A percentile compares a stretch with the other conserved stretches of the same genome.
Conservation (phyloP, 2,113 vertebrate species). For the Leucosticte australis region DNA sequence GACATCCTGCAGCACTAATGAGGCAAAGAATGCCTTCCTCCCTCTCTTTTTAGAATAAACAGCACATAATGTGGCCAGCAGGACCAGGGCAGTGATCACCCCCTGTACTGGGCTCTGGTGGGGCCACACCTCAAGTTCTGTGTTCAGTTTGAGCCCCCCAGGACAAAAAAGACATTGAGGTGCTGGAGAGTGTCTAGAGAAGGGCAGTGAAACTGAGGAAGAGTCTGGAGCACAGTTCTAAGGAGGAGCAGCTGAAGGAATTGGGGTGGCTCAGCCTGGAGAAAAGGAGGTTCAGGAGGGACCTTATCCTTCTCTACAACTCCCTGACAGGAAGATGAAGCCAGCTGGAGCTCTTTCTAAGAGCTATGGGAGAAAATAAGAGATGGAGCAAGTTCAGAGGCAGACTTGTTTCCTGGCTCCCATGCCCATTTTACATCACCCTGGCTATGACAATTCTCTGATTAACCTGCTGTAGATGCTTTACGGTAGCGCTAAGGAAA, state of each 20-base stretch:
- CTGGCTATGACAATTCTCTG: background rate
- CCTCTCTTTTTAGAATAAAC: background rate
- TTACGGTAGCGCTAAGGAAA: background rate
- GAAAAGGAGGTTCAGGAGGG: background rate
- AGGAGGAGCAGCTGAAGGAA: background rate
- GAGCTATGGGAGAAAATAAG: background rate
- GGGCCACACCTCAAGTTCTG: accelerated
- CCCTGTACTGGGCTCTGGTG: background rate
- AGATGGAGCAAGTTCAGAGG: background rate
- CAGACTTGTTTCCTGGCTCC: background rate
- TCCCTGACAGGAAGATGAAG: background rate
- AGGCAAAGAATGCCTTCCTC: conserved; percentile 1
- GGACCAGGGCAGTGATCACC: accelerated
- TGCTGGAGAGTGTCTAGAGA: background rate
- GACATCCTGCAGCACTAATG: conserved; percentile 49
- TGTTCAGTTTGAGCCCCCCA: background rate
- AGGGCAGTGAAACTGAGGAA: background rate
- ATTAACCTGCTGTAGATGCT: background rate
- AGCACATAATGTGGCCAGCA: background rate
- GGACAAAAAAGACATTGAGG: background rate
- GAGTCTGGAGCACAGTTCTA: background rate
- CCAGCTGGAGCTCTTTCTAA: background rate
- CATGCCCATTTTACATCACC: background rate
- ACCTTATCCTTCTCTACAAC: background rate
- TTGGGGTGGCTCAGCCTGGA: background rate